Evolutionary conservation across 2,797 vertebrate species (phyloP).

Genomic region (Fistularia tabacaria): DNA sequence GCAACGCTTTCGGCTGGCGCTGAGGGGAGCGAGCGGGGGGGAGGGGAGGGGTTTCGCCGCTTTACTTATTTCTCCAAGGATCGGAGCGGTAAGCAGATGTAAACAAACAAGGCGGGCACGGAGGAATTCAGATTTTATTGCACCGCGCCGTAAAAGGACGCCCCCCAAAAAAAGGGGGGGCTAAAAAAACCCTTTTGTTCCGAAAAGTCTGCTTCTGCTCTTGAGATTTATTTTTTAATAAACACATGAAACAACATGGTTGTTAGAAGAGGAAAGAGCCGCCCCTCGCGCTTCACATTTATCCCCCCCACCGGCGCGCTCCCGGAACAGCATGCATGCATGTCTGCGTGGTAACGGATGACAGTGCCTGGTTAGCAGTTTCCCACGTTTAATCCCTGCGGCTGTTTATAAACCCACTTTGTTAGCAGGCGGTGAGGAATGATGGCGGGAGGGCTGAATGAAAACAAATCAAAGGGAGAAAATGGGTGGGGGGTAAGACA

Average conservation of each 20-base stretch:
- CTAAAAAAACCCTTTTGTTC: too few relatives aligned
- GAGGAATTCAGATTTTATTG: constrained; percentile 36
- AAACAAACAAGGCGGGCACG: constrained; percentile 42
- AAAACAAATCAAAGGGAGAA: constrained; percentile 18
- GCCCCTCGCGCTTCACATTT: too few relatives aligned
- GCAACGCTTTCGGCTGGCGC: constrained; percentile 25
- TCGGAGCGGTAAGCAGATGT: constrained; percentile 25
- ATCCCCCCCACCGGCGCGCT: too few relatives aligned
- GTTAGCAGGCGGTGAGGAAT: constrained; percentile 12
- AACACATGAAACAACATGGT: too few relatives aligned
- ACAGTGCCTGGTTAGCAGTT: constrained; percentile 13
- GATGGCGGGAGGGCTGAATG: constrained; percentile 7
- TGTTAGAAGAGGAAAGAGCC: too few relatives aligned
- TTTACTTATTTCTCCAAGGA: constrained; percentile 59
- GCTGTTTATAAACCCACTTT: constrained; percentile 24
- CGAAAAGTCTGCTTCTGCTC: too few relatives aligned
- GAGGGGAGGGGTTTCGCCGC: constrained; percentile 24
- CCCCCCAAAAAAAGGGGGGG: background rate
- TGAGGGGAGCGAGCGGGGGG: constrained; percentile 12
- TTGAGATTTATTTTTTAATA: too few relatives aligned
- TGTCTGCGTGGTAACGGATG: constrained; percentile 18
- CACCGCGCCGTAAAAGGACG: constrained; percentile 4
- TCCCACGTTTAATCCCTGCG: constrained; percentile 30
- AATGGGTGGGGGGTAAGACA: background rate
- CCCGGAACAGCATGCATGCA: background rate